phyloP scores from a whole-genome alignment of 2,888 invertebrate genomes.

The Biston stratarius region DNA sequence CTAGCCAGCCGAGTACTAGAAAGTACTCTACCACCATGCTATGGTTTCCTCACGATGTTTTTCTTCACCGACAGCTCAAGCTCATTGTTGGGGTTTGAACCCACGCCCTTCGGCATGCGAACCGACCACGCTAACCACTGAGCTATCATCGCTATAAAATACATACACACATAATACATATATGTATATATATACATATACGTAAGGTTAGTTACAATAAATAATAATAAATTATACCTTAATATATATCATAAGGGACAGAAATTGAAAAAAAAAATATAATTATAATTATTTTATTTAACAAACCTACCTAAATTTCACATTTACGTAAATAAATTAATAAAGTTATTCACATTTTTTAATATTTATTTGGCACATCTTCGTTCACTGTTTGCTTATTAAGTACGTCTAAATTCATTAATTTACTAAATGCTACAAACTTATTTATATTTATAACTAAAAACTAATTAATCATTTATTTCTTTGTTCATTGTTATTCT shows the following conservation, averaged over 20 bases:
- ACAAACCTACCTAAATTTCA: slow-evolving; percentile 30
- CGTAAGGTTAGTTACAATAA: too few relatives aligned
- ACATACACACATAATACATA: too few relatives aligned
- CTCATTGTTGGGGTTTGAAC: too few relatives aligned
- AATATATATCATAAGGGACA: not conserved
- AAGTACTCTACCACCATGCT: too few relatives aligned
- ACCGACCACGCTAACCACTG: too few relatives aligned
- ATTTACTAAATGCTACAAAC: slow-evolving; percentile 44
- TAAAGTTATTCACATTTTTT: slow-evolving; percentile 32
- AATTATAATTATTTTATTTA: slow-evolving; percentile 18
- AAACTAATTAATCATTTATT: slow-evolving; percentile 24
- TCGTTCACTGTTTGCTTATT: slow-evolving; percentile 42
- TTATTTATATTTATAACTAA: not conserved
- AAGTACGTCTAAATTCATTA: slow-evolving; percentile 38
- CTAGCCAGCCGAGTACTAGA: too few relatives aligned
- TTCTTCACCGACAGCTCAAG: too few relatives aligned
- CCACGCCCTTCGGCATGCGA: too few relatives aligned
- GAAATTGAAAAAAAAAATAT: not conserved
- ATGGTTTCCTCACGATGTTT: too few relatives aligned
- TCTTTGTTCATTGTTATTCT: slow-evolving; percentile 1
- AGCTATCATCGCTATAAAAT: too few relatives aligned
- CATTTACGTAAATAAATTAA: slow-evolving; percentile 27
- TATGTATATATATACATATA: too few relatives aligned
- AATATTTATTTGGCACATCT: slow-evolving; percentile 42
- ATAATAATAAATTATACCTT: too few relatives aligned